These are phyloP conservation scores for Ochotona curzoniae DNA, from an alignment of 2,113 vertebrate genomes.

Conservation along the genomic window DNA sequence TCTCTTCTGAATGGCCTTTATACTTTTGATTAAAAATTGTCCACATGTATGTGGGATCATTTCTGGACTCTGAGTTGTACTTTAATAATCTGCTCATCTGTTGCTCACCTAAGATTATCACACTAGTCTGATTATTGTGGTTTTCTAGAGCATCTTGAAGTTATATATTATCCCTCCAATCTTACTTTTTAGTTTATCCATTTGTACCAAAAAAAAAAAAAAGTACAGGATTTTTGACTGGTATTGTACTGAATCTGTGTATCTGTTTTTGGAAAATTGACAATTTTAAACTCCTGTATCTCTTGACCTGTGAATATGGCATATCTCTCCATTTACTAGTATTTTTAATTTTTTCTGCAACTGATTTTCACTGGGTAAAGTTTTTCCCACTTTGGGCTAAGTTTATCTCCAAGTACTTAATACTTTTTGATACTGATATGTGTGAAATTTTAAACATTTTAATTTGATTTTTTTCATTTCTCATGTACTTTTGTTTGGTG, in stretches of 20 bases:
- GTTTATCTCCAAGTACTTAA: neutral
- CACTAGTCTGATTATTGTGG: neutral
- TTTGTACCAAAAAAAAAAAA: slow-evolving; percentile 7
- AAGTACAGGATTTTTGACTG: neutral
- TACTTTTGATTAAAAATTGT: neutral
- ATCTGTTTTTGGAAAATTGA: neutral
- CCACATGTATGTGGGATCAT: neutral
- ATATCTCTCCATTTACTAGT: neutral
- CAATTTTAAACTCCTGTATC: neutral
- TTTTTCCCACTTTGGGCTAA: neutral
- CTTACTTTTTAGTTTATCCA: neutral
- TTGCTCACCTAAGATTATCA: neutral
- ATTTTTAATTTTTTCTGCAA: neutral
- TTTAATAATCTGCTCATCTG: too few species aligned
- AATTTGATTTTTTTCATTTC: neutral
- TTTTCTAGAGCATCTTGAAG: neutral
- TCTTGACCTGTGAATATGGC: neutral
- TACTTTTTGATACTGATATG: neutral
- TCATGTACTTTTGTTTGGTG: too few species aligned
- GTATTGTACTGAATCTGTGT: neutral
- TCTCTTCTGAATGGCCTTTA: neutral
- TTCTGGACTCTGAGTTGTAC: neutral
- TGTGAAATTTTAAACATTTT: neutral
- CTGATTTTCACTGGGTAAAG: neutral
- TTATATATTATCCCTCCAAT: neutral